Evolutionary conservation across 2,797 vertebrate genomes (phyloP).

Genomic region (Gastrophryne carolinensis): DNA sequence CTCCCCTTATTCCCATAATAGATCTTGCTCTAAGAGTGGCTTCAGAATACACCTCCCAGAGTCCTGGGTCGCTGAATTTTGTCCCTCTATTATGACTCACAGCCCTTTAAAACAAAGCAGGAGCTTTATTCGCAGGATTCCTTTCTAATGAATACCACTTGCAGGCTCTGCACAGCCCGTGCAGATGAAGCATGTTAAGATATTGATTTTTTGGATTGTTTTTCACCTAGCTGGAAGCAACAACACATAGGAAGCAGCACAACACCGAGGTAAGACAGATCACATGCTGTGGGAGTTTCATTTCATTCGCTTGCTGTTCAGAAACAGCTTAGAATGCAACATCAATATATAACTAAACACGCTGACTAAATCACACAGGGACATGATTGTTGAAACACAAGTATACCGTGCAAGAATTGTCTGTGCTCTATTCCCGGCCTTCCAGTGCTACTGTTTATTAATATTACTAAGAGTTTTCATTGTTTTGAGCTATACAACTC

Average conservation of each 20-base stretch:
- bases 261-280: conserved; percentile 24
- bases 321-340: neutral
- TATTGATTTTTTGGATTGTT: conserved; percentile 25
- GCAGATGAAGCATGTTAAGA: conserved; percentile 41
- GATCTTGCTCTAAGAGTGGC: neutral
- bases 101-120: conserved; percentile 15
- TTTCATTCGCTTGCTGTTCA: neutral
- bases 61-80: neutral
- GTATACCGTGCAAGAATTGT: too few species aligned
- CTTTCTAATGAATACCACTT: conserved; percentile 46
- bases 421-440: too few species aligned
- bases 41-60: conserved; percentile 13
- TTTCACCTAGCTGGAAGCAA: neutral
- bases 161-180: conserved; percentile 61
- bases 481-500: too few species aligned
- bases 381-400: too few species aligned
- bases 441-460: too few species aligned
- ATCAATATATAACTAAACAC: neutral
- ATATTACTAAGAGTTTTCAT: too few species aligned
- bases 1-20: conserved; percentile 25
- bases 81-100: neutral
- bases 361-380: neutral
- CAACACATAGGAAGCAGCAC: neutral
- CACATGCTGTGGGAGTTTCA: neutral
- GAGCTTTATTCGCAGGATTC: conserved; percentile 56